Base-by-base conservation (phyloP, 2,113 vertebrate genomes). In the Acrocephalus kingi region DNA sequence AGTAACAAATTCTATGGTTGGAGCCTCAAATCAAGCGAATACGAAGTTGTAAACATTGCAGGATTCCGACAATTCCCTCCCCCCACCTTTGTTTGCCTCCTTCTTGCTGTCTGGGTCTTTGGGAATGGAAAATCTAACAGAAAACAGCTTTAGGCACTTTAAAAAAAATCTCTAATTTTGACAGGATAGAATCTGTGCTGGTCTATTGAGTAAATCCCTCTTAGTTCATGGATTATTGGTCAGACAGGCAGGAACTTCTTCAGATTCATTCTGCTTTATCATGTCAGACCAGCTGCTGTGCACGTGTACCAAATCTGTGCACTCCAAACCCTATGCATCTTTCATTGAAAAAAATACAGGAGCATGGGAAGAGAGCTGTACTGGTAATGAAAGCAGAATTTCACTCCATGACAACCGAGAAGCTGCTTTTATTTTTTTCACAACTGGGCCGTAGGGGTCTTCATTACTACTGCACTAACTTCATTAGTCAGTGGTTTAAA, bases 191-290 rank as follows among this genome's bases (percentile, higher is more conserved):
- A 55, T 90, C 77, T 82, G 67, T 87, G 83, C 85, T 59, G 63
- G 77, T 93, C 71, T 87, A 10, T 61, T 92, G 77, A 86, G 74
- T 79, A 95, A 96, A 97, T 94, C 89, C 89, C 82, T 88, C 77
- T 80, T 91, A 84, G n/a, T 92, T 95, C 52, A n/a, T 68, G 81
- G 90, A 90, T 94, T 96, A 90, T 93, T 96, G 85, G 85, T 92
- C 67, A 80, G 66, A 54, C 87, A 82, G 88, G 73, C 92, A 71
- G 94, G 58, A 90, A 90, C 82, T 94, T 97, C 89, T 92, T 95
- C 94, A 93, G 87, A 93, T 90, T 84, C 93, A 76, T 96, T 96
- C 83, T 84, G 96, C 82, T 93, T 96, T 97, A 96, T 95, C 95
- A 35, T 74, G 78, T 95, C 89, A 93, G 82, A 94, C 93, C 95